These are phyloP conservation scores for Bucco capensis DNA, from an alignment of 2,113 vertebrate species.

Conservation along the genomic window DNA sequence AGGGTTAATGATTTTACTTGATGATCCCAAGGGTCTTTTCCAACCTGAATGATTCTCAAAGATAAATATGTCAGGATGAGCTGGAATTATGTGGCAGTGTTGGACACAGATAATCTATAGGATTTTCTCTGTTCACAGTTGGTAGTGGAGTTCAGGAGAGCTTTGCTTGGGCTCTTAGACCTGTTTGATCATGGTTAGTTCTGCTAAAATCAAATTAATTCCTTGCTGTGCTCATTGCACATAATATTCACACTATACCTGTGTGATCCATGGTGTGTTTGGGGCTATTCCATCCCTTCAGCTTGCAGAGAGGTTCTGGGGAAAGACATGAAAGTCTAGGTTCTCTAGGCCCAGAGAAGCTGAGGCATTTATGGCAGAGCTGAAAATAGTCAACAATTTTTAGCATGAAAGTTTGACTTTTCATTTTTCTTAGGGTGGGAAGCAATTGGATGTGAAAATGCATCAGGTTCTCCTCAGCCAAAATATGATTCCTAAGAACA, in stretches of 20 bases:
- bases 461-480: not conserved
- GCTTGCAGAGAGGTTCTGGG: not conserved
- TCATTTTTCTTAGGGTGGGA: not conserved
- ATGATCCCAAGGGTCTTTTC: no score
- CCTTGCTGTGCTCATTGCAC: not conserved
- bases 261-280: fast-evolving
- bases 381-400: not conserved
- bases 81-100: not conserved
- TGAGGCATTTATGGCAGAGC: not conserved
- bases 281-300: not conserved
- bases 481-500: not conserved
- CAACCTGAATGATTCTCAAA: no score
- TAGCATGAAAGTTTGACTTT: not conserved
- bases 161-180: not conserved
- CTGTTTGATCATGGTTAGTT: not conserved
- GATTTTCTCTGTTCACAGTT: not conserved
- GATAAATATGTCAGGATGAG: not conserved
- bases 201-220: not conserved
- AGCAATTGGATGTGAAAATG: slow-evolving; percentile 26
- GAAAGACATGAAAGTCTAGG: not conserved
- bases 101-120: not conserved
- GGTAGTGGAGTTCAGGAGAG: not conserved
- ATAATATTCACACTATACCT: not conserved
- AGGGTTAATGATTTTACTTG: no score
- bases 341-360: not conserved